Evolutionary conservation across 2,113 vertebrate species (phyloP).

Genomic region (Lasiurus borealis): DNA sequence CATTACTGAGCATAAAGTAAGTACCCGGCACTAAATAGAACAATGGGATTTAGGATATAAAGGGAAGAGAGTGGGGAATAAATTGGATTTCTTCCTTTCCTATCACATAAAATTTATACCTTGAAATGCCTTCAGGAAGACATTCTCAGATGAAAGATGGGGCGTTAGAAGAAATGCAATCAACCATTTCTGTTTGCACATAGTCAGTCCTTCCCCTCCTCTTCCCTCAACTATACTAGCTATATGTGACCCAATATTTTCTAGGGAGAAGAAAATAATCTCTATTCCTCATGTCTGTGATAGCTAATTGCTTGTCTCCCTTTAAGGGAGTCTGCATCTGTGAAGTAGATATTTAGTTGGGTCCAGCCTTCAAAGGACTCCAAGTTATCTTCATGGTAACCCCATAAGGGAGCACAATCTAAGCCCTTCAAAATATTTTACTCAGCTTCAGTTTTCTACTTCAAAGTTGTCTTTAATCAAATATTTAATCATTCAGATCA

Average conservation of each 20-base stretch:
- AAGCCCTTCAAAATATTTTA: neutral
- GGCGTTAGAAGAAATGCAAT: neutral
- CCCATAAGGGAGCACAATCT: neutral
- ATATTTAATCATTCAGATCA: neutral
- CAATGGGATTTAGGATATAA: neutral
- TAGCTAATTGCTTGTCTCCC: neutral
- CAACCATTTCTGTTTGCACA: neutral
- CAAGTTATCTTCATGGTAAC: neutral
- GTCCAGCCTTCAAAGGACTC: neutral
- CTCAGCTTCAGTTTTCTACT: neutral
- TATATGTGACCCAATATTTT: neutral
- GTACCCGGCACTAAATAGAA: neutral
- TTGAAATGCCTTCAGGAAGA: neutral
- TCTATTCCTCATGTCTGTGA: neutral
- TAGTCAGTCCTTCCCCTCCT: too few species aligned
- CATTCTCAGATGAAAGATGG: neutral
- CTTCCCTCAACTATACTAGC: neutral
- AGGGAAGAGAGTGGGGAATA: neutral
- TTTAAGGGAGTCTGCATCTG: neutral
- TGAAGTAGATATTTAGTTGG: neutral
- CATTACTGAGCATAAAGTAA: neutral
- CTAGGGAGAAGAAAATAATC: neutral
- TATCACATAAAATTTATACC: neutral
- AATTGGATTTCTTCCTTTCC: neutral
- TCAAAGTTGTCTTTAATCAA: slow-evolving; percentile 24